Evolutionary conservation across 2,113 vertebrate genomes (phyloP).

Genomic region (Piprites chloris): DNA sequence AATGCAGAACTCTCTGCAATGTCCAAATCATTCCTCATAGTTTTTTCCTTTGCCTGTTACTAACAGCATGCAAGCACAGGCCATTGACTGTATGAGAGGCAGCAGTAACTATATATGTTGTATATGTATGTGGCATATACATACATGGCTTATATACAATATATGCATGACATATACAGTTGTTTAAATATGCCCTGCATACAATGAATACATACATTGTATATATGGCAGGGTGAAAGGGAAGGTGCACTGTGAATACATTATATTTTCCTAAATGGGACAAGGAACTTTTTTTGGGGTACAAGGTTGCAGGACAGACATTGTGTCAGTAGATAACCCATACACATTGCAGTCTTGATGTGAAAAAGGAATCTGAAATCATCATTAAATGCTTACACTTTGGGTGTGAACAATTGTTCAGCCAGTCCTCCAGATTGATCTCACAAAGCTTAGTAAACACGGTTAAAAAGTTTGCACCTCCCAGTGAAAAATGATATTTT

Average conservation of each 20-base stretch:
- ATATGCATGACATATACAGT: background rate
- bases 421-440: background rate
- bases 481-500: background rate
- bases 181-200: background rate
- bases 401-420: background rate
- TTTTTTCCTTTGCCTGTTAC: background rate
- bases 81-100: background rate
- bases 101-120: background rate
- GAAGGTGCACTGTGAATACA: background rate
- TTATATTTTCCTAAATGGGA: background rate
- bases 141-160: background rate
- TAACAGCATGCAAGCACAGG: background rate
- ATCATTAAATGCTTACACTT: background rate
- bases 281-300: background rate
- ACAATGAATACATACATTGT: fast-evolving
- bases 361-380: background rate
- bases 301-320: background rate
- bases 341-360: too few relatives aligned
- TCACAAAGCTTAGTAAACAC: background rate
- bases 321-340: background rate
- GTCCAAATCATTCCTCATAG: background rate
- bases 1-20: background rate
- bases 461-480: background rate
- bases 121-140: too few relatives aligned
- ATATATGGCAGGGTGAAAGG: background rate